phyloP scores from a whole-genome alignment of 2,113 vertebrate species.

The Megaceryle torquata region DNA sequence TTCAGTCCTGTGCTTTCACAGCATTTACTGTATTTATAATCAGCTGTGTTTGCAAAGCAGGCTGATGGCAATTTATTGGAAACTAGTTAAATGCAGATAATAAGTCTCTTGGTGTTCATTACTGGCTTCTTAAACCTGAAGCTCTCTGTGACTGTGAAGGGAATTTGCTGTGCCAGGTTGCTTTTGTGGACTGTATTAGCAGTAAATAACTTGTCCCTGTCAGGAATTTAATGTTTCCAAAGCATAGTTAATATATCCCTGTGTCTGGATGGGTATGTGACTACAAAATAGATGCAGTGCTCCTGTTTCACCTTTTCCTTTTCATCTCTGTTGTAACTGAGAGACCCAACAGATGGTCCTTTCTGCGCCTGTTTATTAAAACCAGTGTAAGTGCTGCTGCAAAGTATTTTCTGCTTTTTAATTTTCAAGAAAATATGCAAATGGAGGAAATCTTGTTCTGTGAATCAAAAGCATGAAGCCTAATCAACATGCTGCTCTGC shows the following conservation, averaged over 20 bases:
- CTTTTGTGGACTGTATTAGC: background rate
- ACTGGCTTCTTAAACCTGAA: background rate
- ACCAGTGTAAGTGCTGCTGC: background rate
- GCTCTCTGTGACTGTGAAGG: background rate
- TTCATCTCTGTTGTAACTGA: background rate
- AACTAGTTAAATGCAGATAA: background rate
- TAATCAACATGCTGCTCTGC: background rate
- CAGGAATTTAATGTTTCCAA: background rate
- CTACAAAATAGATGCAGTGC: background rate
- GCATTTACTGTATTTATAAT: background rate
- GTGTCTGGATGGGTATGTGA: background rate
- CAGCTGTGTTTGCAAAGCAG: background rate
- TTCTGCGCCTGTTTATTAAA: background rate
- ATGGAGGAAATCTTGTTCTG: background rate
- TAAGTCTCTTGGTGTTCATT: background rate
- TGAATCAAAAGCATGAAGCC: background rate
- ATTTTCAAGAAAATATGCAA: background rate
- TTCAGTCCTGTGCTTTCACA: background rate
- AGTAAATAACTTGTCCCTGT: constrained; percentile 26
- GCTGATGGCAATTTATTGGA: background rate
- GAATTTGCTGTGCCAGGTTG: constrained; percentile 2
- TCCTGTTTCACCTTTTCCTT: background rate
- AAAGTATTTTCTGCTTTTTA: background rate
- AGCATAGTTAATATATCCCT: background rate
- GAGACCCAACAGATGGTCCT: constrained; percentile 11